Evolutionary conservation across 2,797 vertebrate species (phyloP).

Genomic region (Sitta carolinensis): DNA sequence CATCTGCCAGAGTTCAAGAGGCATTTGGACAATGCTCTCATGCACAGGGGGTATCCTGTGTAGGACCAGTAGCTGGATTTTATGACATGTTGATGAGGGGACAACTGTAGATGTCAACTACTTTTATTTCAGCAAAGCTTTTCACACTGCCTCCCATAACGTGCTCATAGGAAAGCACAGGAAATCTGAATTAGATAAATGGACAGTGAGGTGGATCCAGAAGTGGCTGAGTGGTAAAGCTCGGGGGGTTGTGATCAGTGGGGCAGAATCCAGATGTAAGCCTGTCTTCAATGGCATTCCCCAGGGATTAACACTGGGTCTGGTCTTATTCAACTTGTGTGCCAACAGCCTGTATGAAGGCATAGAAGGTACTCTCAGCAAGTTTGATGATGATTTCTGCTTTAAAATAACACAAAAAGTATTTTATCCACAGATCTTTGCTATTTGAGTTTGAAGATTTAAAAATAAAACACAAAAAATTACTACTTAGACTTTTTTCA

Average conservation of each 20-base stretch:
- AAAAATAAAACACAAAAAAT: too few relatives aligned
- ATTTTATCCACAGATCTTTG: not conserved
- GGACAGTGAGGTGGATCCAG: not conserved
- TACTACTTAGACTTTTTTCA: not conserved
- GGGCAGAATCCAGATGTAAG: not conserved
- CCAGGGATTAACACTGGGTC: too few relatives aligned
- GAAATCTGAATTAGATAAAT: not conserved
- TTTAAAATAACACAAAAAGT: not conserved
- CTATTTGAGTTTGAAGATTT: accelerated
- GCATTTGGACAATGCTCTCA: not conserved
- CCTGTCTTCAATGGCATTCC: too few relatives aligned
- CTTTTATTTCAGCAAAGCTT: not conserved
- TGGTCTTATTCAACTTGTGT: not conserved
- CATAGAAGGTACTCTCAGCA: not conserved
- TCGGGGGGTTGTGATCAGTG: not conserved
- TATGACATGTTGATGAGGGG: not conserved
- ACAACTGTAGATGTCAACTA: not conserved
- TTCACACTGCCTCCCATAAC: not conserved
- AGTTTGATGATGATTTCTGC: not conserved
- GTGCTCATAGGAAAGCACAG: not conserved
- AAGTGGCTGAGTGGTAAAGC: not conserved
- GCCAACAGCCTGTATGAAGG: not conserved
- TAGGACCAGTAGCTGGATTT: not conserved
- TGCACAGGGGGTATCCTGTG: not conserved
- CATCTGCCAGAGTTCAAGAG: not conserved